These are phyloP conservation scores for Cremastinae sp. DNA, from an alignment of 2,888 invertebrate species.

Conservation along the genomic window DNA sequence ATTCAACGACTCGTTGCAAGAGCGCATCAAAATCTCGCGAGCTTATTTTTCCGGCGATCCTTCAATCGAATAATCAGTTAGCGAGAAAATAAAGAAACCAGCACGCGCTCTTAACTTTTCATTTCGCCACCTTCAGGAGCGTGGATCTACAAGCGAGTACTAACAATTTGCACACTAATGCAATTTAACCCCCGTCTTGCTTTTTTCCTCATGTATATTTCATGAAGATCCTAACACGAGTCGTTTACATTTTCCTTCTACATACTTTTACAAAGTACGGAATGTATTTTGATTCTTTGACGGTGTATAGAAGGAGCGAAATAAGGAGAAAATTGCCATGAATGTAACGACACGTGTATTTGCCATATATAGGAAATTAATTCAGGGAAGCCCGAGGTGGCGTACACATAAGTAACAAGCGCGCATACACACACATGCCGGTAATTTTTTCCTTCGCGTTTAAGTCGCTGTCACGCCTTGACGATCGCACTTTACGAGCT, in stretches of 20 bases:
- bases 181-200: constrained; percentile 27
- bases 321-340: constrained; percentile 33
- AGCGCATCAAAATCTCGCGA: too few relatives aligned
- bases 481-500: constrained; percentile 75
- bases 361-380: constrained; percentile 36
- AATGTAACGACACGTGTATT: constrained; percentile 42
- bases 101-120: constrained; percentile 63
- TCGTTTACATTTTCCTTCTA: constrained; percentile 51
- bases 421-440: constrained; percentile 33
- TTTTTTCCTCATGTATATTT: constrained; percentile 67
- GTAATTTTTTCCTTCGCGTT: constrained; percentile 55
- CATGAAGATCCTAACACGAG: constrained; percentile 64
- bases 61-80: constrained; percentile 55
- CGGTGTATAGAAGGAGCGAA: constrained; percentile 54
- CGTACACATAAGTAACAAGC: constrained; percentile 17
- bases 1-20: neutral
- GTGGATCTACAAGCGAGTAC: constrained; percentile 40
- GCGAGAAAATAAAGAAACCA: constrained; percentile 35
- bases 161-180: constrained; percentile 47
- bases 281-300: constrained; percentile 48
- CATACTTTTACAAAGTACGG: constrained; percentile 60
- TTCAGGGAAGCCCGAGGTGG: constrained; percentile 20
- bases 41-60: neutral
- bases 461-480: constrained; percentile 73
- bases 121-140: constrained; percentile 64